Conservation (phyloP, 2,888 invertebrate genomes). For the Rhogogaster chlorosoma region DNA sequence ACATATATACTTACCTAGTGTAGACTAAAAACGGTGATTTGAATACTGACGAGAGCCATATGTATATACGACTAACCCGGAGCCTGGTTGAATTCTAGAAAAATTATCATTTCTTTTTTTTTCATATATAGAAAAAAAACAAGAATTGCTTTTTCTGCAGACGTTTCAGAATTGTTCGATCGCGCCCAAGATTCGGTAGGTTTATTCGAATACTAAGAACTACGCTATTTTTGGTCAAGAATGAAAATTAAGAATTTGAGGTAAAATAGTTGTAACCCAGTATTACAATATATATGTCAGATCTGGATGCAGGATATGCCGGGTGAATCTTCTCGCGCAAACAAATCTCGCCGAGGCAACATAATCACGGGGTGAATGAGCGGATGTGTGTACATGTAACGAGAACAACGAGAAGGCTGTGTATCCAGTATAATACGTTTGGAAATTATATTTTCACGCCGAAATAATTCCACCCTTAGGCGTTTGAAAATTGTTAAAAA, state of each 20-base stretch:
- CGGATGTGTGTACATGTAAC: neutral
- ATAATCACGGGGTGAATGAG: neutral
- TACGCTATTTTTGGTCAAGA: too few relatives aligned
- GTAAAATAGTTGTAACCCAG: too few relatives aligned
- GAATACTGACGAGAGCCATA: conserved; percentile 13
- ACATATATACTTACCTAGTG: neutral
- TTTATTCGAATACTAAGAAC: too few relatives aligned
- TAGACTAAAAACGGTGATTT: neutral
- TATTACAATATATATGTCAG: too few relatives aligned
- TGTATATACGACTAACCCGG: neutral
- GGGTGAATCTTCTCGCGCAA: neutral
- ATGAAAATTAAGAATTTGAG: too few relatives aligned
- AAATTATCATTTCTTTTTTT: neutral
- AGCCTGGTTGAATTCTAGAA: neutral
- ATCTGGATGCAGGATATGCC: neutral
- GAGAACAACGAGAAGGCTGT: neutral
- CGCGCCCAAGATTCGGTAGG: too few relatives aligned
- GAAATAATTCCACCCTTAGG: neutral
- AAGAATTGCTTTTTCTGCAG: too few relatives aligned
- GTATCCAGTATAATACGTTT: neutral
- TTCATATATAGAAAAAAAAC: neutral
- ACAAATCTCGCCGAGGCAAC: neutral
- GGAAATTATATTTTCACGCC: neutral
- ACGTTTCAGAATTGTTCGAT: too few relatives aligned
- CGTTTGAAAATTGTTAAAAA: too few relatives aligned